Conservation (phyloP, 1,140 invertebrate genomes). For the Dreissena rostriformis region DNA sequence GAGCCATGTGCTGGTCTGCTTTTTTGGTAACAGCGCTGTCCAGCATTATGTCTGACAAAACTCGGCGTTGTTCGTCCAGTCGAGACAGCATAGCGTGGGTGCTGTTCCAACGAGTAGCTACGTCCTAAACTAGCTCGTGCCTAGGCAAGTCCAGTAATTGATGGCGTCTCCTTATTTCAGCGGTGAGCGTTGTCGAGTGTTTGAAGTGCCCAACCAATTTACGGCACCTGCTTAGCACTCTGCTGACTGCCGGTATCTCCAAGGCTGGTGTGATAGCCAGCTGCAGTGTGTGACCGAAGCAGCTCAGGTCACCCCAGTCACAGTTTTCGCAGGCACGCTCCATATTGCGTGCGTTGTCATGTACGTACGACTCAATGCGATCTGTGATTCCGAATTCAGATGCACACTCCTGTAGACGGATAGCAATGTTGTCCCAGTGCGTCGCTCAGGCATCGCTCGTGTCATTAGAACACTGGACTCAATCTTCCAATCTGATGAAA, state of each 20-base stretch:
- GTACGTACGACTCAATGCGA: slow-evolving; percentile 8
- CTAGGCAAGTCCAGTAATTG: slow-evolving; percentile 49
- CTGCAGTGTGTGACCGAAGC: slow-evolving; percentile 47
- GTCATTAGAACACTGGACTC: slow-evolving; percentile 15
- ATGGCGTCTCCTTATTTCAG: slow-evolving; percentile 50
- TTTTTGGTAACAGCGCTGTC: slow-evolving; percentile 32
- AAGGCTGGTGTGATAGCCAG: slow-evolving; percentile 46
- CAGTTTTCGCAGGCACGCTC: slow-evolving; percentile 19
- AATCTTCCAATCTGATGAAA: slow-evolving; percentile 14
- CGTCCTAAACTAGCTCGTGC: slow-evolving; percentile 64
- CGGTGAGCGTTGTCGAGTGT: slow-evolving; percentile 38
- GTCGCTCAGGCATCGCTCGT: slow-evolving; percentile 21
- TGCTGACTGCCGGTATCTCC: slow-evolving; percentile 17
- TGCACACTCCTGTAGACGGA: slow-evolving; percentile 6
- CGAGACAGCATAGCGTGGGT: slow-evolving; percentile 64
- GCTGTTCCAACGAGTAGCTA: slow-evolving; percentile 67
- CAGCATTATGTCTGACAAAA: slow-evolving; percentile 35
- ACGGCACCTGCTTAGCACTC: slow-evolving; percentile 27
- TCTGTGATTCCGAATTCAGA: slow-evolving; percentile 17
- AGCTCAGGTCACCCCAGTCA: slow-evolving; percentile 41
- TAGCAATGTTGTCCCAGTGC: background rate
- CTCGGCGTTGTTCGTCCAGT: slow-evolving; percentile 59
- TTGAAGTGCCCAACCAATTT: slow-evolving; percentile 55
- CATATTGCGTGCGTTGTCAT: slow-evolving; percentile 26
- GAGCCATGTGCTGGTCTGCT: background rate